These are phyloP conservation scores for Eledone cirrhosa DNA, from an alignment of 2,888 invertebrate species.

Conservation along the genomic window DNA sequence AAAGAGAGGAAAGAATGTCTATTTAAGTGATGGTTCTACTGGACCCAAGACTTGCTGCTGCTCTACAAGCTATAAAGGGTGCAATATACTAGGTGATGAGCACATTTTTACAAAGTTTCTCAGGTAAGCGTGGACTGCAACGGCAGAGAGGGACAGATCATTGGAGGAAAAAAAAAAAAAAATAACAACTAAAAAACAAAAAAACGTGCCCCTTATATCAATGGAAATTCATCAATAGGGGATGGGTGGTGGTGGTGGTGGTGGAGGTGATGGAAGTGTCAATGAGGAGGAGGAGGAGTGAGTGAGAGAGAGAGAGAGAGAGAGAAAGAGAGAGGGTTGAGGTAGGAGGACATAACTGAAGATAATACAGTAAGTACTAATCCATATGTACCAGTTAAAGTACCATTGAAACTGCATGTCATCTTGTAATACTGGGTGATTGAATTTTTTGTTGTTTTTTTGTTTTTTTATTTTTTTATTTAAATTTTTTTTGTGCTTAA, in stretches of 20 bases:
- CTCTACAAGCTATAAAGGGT: conserved; percentile 25
- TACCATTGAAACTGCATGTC: too few species aligned
- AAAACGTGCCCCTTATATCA: not conserved
- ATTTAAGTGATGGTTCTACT: conserved; percentile 21
- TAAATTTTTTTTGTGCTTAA: too few species aligned
- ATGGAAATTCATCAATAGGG: conserved; percentile 12
- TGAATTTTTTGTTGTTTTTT: too few species aligned
- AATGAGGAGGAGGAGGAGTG: not conserved
- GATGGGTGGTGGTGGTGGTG: not conserved
- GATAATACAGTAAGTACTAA: not conserved
- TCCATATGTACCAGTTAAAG: too few species aligned
- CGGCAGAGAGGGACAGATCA: not conserved
- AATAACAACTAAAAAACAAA: not conserved
- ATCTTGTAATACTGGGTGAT: too few species aligned
- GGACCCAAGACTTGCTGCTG: conserved; percentile 25
- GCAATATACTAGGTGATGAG: conserved; percentile 6
- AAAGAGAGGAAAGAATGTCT: conserved; percentile 15
- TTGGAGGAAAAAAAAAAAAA: conserved; percentile 4
- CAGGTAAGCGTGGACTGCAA: conserved; percentile 23
- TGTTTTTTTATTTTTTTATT: too few species aligned
- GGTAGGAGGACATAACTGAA: conserved; percentile 5
- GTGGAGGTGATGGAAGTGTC: too few species aligned
- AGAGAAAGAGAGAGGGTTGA: not conserved
- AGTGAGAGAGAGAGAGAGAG: not conserved
- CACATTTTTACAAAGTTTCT: conserved; percentile 14